Conservation (phyloP, 2,797 vertebrate genomes). For the Sebastes melanostomus region DNA sequence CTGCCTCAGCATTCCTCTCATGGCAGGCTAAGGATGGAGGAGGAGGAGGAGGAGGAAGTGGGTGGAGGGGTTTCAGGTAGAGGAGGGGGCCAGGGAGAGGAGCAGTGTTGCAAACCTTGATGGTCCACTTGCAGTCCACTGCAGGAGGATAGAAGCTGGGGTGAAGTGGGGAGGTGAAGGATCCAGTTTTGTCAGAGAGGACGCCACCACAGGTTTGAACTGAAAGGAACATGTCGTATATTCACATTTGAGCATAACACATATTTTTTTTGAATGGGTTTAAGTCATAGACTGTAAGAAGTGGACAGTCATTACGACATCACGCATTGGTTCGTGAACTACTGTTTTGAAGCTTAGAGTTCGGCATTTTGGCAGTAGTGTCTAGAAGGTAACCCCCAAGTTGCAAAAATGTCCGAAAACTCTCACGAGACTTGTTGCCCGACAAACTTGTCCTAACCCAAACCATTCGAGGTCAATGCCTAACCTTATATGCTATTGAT, state of each 20-base stretch:
- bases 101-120: constrained; percentile 74
- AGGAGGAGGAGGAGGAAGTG: constrained; percentile 12
- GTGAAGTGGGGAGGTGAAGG: constrained; percentile 75
- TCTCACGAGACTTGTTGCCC: no score
- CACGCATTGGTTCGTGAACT: neutral
- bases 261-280: neutral
- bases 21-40: constrained; percentile 68
- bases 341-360: no score
- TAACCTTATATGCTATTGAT: no score
- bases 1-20: constrained; percentile 76
- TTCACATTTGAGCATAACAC: neutral
- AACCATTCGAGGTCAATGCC: no score
- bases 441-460: no score
- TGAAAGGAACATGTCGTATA: constrained; percentile 34
- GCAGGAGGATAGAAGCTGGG: constrained; percentile 84
- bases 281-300: neutral
- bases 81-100: constrained; percentile 17
- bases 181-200: constrained; percentile 50
- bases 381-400: no score
- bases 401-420: no score
- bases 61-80: constrained; percentile 11
- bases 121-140: constrained; percentile 81
- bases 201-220: constrained; percentile 65
- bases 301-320: neutral
- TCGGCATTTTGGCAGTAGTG: no score